phyloP scores from a whole-genome alignment of 2,113 vertebrate species.

The Microtus oregoni region DNA sequence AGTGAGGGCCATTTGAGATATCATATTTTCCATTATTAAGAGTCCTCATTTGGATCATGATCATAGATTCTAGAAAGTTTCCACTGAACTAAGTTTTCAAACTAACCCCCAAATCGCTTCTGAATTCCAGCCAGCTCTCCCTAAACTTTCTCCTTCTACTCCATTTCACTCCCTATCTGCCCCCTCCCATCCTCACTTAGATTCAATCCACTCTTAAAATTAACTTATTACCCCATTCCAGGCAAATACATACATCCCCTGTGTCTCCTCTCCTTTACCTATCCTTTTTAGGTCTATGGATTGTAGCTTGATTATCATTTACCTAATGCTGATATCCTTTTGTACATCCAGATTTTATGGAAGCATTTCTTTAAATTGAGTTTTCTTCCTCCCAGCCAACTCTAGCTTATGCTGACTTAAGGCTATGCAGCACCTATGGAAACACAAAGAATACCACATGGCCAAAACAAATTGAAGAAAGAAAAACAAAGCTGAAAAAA shows the following conservation, averaged over 20 bases:
- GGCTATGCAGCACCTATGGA: background rate
- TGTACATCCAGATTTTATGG: background rate
- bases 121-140: background rate
- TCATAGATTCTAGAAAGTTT: background rate
- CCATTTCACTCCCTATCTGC: background rate
- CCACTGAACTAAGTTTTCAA: background rate
- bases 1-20: background rate
- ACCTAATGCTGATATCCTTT: background rate
- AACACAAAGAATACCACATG: background rate
- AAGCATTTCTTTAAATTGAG: background rate
- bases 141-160: background rate
- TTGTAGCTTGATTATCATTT: too few relatives aligned
- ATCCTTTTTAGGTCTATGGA: background rate
- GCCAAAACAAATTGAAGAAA: background rate
- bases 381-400: background rate
- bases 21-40: background rate
- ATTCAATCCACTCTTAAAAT: background rate
- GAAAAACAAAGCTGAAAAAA: background rate
- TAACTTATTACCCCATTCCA: background rate
- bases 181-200: background rate
- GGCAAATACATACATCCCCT: background rate
- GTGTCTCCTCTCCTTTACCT: background rate
- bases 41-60: background rate
- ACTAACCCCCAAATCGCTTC: background rate
- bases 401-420: background rate